Evolutionary conservation across 2,113 vertebrate species (phyloP), one percentile per base, ranked within the genome.

Genomic region (Hemiprocne comata): DNA sequence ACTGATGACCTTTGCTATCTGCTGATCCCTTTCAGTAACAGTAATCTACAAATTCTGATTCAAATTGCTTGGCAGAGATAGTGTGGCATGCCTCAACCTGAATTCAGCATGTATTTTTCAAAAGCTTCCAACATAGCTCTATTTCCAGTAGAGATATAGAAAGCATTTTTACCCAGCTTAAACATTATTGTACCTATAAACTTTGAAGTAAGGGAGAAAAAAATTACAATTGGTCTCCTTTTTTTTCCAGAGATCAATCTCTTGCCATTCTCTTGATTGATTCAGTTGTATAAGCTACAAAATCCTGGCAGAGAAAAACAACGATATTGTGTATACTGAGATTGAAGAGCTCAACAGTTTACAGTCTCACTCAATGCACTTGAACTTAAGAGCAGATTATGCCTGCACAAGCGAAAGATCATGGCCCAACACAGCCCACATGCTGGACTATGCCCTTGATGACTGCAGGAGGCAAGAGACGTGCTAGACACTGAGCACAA

Each of bases 21-120:
- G 33, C 25, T 74, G 44, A 75, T 80, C 58, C 9, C 46, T 51
- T 71, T 62, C 53, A 60, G 18, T 53, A 50, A 44, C 10, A 67
- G 78, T 17, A 34, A 88, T 9, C 72, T 58, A 1, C 2, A 11
- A 66, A 42, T 28, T 46, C 36, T 31, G n/a, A 34, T 29, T 86
- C 42, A 48, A 72, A 88, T 2, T 61, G 24, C 28, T 64, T 21
- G 8, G 33, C 64, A 94, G 79, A 72, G 11, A 25, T 1, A 34
- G 12, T 0, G 3, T 16, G 13, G 38, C 46, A 16, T 5, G 62
- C 5, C 17, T 75, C 61, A 81, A 62, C 7, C 13, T 1, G 2
- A 81, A 80, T 34, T 48, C 18, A 10, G 76, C 42, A n/a, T 18
- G 34, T 0, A 0, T 33, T 42, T 71, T 85, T 83, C 65, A 18